Conservation (phyloP, 2,888 invertebrate genomes). For the Drosophila barbarae region DNA sequence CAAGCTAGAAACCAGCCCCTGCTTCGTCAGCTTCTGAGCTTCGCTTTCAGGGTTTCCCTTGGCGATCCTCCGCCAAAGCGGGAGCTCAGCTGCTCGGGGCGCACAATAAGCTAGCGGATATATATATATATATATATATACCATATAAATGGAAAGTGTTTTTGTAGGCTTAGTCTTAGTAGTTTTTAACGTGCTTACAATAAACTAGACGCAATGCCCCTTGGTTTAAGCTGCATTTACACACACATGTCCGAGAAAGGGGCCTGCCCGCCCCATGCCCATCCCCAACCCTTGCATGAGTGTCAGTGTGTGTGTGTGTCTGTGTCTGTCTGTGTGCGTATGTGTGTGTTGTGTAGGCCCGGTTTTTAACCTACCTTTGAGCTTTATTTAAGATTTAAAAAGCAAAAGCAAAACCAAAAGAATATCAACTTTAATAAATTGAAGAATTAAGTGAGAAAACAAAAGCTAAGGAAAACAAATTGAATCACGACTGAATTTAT, state of each 20-base stretch:
- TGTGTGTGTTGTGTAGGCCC: conserved; percentile 34
- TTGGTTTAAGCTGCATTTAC: conserved; percentile 62
- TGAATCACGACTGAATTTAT: conserved; percentile 73
- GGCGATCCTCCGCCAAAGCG: neutral
- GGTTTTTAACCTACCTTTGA: conserved; percentile 56
- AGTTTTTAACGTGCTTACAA: conserved; percentile 63
- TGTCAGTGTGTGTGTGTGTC: conserved; percentile 19
- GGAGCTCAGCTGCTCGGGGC: conserved; percentile 12
- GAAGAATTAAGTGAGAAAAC: neutral
- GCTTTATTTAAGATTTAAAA: conserved; percentile 60
- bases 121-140: conserved; percentile 11
- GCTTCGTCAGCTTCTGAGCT: conserved; percentile 17
- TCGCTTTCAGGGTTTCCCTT: conserved; percentile 5
- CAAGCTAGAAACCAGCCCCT: conserved; percentile 15
- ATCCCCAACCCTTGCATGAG: neutral
- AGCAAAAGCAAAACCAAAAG: conserved; percentile 16
- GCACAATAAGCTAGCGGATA: conserved; percentile 27
- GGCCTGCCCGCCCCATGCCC: neutral
- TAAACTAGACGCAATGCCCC: conserved; percentile 37
- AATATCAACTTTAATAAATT: conserved; percentile 23
- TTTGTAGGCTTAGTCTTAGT: conserved; percentile 48
- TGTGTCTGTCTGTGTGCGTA: conserved; percentile 6
- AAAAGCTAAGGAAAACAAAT: conserved; percentile 40
- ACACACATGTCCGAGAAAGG: conserved; percentile 41
- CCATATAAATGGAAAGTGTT: conserved; percentile 25